These are phyloP conservation scores for Phortica okadai DNA, from an alignment of 2,888 invertebrate species.

Conservation along the genomic window DNA sequence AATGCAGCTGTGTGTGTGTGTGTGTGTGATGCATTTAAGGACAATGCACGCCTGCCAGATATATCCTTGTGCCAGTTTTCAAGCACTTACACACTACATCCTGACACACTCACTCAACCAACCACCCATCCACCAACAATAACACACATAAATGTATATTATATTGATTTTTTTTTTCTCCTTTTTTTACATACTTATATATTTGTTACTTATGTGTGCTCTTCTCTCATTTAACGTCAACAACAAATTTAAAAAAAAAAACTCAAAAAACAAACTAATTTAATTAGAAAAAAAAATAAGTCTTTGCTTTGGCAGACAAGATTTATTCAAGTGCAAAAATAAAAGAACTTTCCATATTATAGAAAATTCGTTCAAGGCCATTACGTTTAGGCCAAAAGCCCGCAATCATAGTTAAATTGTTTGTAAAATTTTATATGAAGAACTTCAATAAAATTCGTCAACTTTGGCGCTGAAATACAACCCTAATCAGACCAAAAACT, in stretches of 20 bases:
- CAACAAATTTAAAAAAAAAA: no score
- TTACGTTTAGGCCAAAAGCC: not conserved
- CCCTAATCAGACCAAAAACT: no score
- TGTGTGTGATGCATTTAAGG: not conserved
- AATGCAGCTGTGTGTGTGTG: not conserved
- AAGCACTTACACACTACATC: not conserved
- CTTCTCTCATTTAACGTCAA: no score
- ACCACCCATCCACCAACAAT: not conserved
- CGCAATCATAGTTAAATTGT: not conserved
- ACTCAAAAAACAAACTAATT: no score
- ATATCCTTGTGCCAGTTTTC: constrained; percentile 26
- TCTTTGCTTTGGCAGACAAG: not conserved
- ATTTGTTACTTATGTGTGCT: not conserved
- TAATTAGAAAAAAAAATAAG: not conserved
- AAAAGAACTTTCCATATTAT: not conserved
- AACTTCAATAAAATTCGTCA: not conserved
- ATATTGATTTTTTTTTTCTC: not conserved
- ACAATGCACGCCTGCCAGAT: constrained; percentile 4
- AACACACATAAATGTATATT: not conserved
- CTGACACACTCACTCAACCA: not conserved
- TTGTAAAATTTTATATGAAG: constrained; percentile 5
- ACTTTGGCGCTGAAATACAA: no score
- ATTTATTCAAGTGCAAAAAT: no score
- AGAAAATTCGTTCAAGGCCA: constrained; percentile 8
- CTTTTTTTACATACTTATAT: not conserved